Conservation (phyloP, 2,888 invertebrate species). For the Idaea straminata region DNA sequence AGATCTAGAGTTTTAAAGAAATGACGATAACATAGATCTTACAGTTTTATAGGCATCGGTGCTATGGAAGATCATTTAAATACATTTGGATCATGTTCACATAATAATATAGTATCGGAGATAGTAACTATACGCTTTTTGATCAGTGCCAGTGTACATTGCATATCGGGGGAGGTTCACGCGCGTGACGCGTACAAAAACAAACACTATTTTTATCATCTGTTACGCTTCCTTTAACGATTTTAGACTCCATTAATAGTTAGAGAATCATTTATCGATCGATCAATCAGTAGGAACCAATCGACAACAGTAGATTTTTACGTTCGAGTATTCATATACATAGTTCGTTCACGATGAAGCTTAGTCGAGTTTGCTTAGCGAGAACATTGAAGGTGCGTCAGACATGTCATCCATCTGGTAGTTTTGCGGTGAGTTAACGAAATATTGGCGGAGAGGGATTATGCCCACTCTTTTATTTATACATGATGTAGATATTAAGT, state of each 20-base stretch:
- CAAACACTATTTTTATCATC: background rate
- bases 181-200: constrained; percentile 48
- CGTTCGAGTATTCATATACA: constrained; percentile 1
- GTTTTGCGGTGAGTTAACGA: constrained; percentile 77
- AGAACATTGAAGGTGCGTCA: constrained; percentile 59
- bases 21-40: constrained; percentile 63
- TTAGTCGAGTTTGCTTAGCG: constrained; percentile 70
- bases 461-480: constrained; percentile 69
- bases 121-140: constrained; percentile 66
- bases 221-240: background rate
- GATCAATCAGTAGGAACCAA: background rate
- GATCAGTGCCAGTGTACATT: constrained; percentile 45
- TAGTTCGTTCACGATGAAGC: constrained; percentile 18
- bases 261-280: background rate
- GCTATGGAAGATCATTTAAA: constrained; percentile 62
- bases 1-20: constrained; percentile 54
- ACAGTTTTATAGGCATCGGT: constrained; percentile 65
- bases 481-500: constrained; percentile 58
- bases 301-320: background rate
- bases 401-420: constrained; percentile 75
- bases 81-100: constrained; percentile 57
- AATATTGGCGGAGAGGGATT: constrained; percentile 81
- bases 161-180: constrained; percentile 43
- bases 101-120: constrained; percentile 55
- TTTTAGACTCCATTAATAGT: background rate